phyloP scores from a whole-genome alignment of 2,113 vertebrate genomes.

The Calonectris borealis region DNA sequence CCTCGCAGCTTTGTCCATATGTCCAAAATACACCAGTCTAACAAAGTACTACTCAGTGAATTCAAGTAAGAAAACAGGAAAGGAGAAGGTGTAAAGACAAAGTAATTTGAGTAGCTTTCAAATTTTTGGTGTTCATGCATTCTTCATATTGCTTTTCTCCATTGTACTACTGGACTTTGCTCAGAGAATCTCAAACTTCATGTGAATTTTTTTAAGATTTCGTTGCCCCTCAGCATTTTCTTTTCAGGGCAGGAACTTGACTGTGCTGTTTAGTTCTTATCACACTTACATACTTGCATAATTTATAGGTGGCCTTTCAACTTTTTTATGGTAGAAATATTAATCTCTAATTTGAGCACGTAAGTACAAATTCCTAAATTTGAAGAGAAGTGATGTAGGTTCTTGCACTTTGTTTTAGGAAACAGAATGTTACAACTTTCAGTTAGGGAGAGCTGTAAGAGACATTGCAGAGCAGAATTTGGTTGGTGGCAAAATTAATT shows the following conservation, averaged over 20 bases:
- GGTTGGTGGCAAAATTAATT: neutral
- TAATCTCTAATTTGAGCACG: neutral
- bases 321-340: neutral
- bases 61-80: neutral
- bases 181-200: neutral
- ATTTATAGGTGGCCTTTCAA: neutral
- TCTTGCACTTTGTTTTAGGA: neutral
- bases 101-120: neutral
- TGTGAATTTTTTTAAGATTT: neutral
- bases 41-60: neutral
- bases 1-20: neutral
- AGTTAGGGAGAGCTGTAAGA: neutral
- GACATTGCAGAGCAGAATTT: neutral
- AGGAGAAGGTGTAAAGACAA: neutral
- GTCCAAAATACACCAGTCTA: neutral
- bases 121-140: neutral
- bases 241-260: neutral
- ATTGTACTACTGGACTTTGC: neutral
- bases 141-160: neutral
- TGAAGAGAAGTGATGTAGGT: neutral
- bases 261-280: neutral
- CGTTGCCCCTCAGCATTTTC: neutral
- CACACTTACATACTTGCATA: neutral
- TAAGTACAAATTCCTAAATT: neutral
- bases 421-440: neutral